Percentiles rank a stretch among this genome's conserved stretches.
Conservation (phyloP, 2,113 vertebrate species). For the Dromiciops gliroides region DNA sequence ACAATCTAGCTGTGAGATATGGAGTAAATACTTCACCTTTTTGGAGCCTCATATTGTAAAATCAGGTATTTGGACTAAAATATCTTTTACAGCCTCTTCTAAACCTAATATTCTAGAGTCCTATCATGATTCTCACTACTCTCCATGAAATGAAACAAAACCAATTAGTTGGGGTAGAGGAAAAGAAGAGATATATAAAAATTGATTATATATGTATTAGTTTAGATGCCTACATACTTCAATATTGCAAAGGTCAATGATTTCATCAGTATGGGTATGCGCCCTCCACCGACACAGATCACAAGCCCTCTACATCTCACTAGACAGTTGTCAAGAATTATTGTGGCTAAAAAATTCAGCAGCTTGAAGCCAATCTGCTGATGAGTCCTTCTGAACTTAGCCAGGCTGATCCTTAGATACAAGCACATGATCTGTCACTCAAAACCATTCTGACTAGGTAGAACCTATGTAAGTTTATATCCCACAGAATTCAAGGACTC, state of each 20-base stretch:
- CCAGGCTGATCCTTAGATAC: background rate
- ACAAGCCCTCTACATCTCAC: background rate
- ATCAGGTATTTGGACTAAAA: background rate
- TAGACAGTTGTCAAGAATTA: background rate
- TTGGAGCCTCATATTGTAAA: background rate
- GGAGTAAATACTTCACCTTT: background rate
- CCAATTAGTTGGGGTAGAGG: background rate
- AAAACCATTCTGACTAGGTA: background rate
- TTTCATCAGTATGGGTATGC: background rate
- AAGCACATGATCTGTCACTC: background rate
- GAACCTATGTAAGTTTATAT: background rate
- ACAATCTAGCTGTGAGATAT: background rate
- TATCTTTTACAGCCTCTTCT: background rate
- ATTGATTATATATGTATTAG: background rate
- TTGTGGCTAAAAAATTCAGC: background rate
- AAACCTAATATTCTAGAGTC: background rate
- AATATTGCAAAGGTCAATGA: background rate
- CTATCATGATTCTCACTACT: background rate
- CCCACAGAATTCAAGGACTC: background rate
- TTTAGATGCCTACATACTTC: background rate
- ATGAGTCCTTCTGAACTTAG: background rate
- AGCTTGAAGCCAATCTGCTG: background rate
- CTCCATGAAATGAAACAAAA: background rate
- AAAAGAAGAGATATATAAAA: background rate
- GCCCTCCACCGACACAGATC: background rate